Evolutionary conservation across 2,797 vertebrate species (phyloP).

Genomic region (Iguana delicatissima): DNA sequence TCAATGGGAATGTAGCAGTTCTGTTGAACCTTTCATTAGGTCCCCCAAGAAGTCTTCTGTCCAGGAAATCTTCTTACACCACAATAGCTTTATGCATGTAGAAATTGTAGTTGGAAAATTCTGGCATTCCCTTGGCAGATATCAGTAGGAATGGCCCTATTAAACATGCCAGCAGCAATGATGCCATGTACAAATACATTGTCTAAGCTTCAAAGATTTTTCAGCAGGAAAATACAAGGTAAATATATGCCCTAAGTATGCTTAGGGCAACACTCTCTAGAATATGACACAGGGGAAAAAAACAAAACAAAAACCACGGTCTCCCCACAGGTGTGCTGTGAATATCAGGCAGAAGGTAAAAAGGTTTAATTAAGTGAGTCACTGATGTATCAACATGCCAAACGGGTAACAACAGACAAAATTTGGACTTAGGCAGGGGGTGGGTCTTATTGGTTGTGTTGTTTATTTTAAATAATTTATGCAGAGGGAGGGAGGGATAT

Average conservation of each 20-base stretch:
- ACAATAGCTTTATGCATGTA: background rate
- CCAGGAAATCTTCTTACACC: background rate
- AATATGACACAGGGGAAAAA: background rate
- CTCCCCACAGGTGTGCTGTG: background rate
- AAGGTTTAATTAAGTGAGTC: background rate
- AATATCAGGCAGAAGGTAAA: background rate
- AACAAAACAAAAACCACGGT: no score
- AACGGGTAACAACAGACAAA: background rate
- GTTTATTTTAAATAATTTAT: background rate
- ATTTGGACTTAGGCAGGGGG: background rate
- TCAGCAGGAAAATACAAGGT: background rate
- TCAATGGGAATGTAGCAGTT: background rate
- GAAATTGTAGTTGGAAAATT: background rate
- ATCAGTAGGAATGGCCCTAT: no score
- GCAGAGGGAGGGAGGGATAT: background rate
- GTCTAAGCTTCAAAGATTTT: background rate
- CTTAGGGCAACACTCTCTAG: background rate
- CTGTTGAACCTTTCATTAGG: background rate
- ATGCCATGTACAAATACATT: background rate
- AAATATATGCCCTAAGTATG: background rate
- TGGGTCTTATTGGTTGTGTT: no score
- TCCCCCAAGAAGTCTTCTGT: background rate
- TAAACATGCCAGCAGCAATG: accelerated
- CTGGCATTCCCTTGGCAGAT: background rate
- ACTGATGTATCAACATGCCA: background rate